Percentiles rank a stretch among this genome's conserved stretches.
phyloP scores from a whole-genome alignment of 2,797 vertebrate genomes.

The Corythornis leucogaster region DNA sequence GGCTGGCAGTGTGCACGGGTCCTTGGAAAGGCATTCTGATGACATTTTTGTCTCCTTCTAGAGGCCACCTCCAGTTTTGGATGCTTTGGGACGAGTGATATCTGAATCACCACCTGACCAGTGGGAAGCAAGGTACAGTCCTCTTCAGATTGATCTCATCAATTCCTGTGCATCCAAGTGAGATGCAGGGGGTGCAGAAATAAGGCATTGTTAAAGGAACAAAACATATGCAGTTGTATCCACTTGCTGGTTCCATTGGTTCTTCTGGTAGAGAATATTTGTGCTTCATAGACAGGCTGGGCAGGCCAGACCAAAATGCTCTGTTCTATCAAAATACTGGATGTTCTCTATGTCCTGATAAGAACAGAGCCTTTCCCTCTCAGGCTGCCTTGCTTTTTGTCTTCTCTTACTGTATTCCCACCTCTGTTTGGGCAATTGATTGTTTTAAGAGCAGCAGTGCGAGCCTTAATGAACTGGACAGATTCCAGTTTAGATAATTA shows the following conservation, averaged over 20 bases:
- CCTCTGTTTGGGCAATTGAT: not conserved
- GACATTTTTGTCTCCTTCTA: constrained; percentile 58
- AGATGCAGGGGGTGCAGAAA: not conserved
- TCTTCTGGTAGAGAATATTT: not conserved
- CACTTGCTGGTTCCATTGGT: not conserved
- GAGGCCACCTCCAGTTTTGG: constrained; percentile 95
- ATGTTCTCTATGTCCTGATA: not conserved
- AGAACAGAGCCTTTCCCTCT: not conserved
- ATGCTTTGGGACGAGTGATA: constrained; percentile 95
- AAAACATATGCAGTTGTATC: not conserved
- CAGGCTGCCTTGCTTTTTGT: not conserved
- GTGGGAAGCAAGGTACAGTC: constrained; percentile 94
- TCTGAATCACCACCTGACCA: constrained; percentile 97
- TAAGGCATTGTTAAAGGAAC: not conserved
- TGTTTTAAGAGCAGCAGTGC: not conserved
- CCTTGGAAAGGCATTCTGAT: not conserved
- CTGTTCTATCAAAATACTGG: not conserved
- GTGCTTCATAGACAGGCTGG: not conserved
- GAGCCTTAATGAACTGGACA: constrained; percentile 7
- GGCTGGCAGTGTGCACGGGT: rapidly evolving
- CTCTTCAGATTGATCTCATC: not conserved
- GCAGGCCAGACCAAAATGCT: not conserved
- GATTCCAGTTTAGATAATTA: constrained; percentile 16
- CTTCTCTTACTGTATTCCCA: not conserved
- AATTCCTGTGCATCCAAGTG: not conserved